A percentile compares a stretch with the other conserved stretches of the same genome.
Evolutionary conservation across 53 echinoderm and acorn worm species (phyloP).

Genomic region (Crossaster papposus): DNA sequence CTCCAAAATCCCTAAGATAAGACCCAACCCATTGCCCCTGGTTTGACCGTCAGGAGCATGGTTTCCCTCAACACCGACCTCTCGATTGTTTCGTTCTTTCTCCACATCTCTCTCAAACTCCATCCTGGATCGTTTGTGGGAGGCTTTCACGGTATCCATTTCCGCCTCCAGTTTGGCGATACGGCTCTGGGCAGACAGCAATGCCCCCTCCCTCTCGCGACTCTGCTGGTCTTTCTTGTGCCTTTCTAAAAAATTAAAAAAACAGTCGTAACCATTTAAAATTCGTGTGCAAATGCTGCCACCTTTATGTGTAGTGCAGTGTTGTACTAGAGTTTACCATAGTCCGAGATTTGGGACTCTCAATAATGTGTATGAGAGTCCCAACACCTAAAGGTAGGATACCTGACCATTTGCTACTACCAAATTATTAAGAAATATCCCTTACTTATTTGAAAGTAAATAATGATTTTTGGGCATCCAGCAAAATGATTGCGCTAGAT

Average conservation of each 20-base stretch:
- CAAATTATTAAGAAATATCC: no score
- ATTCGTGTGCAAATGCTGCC: no score
- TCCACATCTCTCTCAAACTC: constrained; percentile 74
- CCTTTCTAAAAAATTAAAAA: constrained; percentile 57
- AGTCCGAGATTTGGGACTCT: no score
- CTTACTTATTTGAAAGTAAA: no score
- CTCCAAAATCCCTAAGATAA: no score
- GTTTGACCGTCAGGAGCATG: background rate
- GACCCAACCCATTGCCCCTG: background rate
- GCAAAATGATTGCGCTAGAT: no score
- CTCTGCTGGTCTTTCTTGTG: constrained; percentile 71
- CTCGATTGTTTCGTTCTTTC: constrained; percentile 42
- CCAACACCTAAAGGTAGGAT: no score
- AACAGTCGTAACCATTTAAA: background rate
- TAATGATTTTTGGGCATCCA: no score
- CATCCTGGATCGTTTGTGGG: constrained; percentile 62
- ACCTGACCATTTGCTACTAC: no score
- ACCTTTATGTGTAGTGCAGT: no score
- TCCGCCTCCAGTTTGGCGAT: constrained; percentile 80
- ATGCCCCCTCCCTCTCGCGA: constrained; percentile 72
- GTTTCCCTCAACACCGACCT: constrained; percentile 19
- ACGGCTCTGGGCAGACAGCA: constrained; percentile 67
- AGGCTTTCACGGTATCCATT: constrained; percentile 72
- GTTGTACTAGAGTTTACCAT: no score
- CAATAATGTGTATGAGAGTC: no score